These are phyloP conservation scores for Numenius arquata DNA, from an alignment of 2,113 vertebrate genomes.

Conservation along the genomic window DNA sequence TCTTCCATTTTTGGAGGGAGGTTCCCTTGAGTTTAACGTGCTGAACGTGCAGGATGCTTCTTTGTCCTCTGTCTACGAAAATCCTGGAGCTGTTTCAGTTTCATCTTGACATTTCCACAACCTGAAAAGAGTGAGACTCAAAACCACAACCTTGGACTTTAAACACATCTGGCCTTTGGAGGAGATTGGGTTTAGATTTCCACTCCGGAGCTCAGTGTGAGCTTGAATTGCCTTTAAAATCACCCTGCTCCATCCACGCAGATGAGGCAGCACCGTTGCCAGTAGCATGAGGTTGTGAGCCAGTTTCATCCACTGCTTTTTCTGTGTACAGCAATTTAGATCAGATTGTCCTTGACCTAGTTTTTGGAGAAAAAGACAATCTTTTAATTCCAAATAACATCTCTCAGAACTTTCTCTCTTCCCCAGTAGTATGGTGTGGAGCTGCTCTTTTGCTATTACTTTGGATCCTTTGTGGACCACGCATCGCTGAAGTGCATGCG, in stretches of 20 bases:
- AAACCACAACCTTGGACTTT: not conserved
- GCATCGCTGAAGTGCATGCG: fast-evolving
- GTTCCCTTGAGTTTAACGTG: not conserved
- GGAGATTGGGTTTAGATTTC: not conserved
- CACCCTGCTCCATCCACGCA: not conserved
- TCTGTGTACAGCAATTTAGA: not conserved
- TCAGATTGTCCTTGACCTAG: not conserved
- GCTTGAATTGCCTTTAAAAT: not conserved
- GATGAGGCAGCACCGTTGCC: not conserved
- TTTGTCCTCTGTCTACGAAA: not conserved
- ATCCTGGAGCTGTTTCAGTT: not conserved
- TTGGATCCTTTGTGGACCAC: not conserved
- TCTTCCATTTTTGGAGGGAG: not conserved
- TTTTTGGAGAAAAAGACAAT: not conserved
- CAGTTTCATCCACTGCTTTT: not conserved
- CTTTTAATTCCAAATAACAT: not conserved
- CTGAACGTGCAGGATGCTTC: not conserved
- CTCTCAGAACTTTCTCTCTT: not conserved
- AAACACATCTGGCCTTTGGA: not conserved
- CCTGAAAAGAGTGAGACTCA: not conserved
- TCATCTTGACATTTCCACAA: not conserved
- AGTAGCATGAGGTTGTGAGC: not conserved
- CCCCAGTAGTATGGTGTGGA: fast-evolving
- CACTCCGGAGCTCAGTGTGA: not conserved
- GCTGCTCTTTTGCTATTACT: not conserved